Conservation (phyloP, 2,113 vertebrate species). For the Osmerus eperlanus region DNA sequence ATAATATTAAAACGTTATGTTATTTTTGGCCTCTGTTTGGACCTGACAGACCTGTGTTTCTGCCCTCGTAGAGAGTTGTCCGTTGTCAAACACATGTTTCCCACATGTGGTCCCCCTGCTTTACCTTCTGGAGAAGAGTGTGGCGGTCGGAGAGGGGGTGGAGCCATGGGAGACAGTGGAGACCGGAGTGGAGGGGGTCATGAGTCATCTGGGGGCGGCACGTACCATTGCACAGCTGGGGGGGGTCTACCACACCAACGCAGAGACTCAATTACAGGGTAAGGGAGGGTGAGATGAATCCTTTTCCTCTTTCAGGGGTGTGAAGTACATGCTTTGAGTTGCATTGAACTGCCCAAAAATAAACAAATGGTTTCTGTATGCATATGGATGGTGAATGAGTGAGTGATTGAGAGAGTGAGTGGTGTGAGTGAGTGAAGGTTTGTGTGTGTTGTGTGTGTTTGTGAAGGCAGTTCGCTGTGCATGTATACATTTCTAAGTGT, state of each 20-base stretch:
- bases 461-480: not conserved
- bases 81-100: constrained; percentile 82
- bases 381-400: too few species aligned
- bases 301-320: not conserved
- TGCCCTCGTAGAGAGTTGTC: constrained; percentile 75
- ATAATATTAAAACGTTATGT: not conserved
- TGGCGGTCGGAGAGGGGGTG: constrained; percentile 63
- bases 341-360: too few species aligned
- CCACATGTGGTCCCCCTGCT: constrained; percentile 89
- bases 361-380: too few species aligned
- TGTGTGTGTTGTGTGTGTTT: too few species aligned
- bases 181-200: constrained; percentile 80
- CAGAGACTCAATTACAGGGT: constrained; percentile 85
- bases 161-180: constrained; percentile 86
- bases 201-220: constrained; percentile 88
- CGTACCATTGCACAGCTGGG: constrained; percentile 86
- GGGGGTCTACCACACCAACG: constrained; percentile 83
- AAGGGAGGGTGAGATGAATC: constrained; percentile 12
- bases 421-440: too few species aligned
- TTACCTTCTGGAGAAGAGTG: constrained; percentile 81
- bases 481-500: not conserved
- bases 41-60: constrained; percentile 17
- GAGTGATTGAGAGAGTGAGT: too few species aligned
- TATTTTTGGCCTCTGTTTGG: not conserved
- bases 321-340: too few species aligned